Conservation (phyloP, 2,797 vertebrate species). For the Premnoplex brunnescens region DNA sequence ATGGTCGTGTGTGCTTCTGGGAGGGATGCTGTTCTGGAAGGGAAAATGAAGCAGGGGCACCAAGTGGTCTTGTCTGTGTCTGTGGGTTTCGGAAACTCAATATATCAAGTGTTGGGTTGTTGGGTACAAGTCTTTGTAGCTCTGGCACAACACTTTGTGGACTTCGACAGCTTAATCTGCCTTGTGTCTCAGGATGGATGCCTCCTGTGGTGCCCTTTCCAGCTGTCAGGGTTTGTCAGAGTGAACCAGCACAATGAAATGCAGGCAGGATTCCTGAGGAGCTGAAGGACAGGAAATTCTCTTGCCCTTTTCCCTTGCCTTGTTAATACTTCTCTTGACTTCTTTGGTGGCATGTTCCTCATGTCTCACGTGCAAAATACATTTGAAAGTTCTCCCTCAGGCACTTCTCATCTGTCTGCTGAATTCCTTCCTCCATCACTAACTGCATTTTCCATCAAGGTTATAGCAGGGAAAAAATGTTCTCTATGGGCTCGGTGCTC, state of each 20-base stretch:
- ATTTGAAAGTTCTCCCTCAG: not conserved
- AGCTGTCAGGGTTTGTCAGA: accelerated
- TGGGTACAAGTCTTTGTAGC: not conserved
- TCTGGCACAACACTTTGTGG: accelerated
- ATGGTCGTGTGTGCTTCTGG: accelerated
- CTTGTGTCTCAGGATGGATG: not conserved
- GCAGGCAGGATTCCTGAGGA: not conserved
- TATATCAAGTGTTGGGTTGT: not conserved
- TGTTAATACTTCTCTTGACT: not conserved
- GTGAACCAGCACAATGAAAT: not conserved
- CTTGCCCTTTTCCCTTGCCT: not conserved
- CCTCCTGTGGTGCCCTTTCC: not conserved
- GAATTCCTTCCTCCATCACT: slow-evolving; percentile 23
- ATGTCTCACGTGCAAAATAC: not conserved
- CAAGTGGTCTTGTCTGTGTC: not conserved
- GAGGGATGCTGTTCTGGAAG: not conserved
- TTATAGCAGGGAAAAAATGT: slow-evolving; percentile 49
- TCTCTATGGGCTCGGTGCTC: slow-evolving; percentile 46
- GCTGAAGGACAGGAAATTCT: not conserved
- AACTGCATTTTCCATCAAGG: slow-evolving; percentile 44
- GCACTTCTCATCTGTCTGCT: not conserved
- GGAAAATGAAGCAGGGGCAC: not conserved
- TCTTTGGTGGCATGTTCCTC: not conserved
- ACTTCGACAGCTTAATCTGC: not conserved
- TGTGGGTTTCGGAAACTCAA: not conserved